phyloP scores from a whole-genome alignment of 2,888 invertebrate species.

The Nephrotoma flavescens region DNA sequence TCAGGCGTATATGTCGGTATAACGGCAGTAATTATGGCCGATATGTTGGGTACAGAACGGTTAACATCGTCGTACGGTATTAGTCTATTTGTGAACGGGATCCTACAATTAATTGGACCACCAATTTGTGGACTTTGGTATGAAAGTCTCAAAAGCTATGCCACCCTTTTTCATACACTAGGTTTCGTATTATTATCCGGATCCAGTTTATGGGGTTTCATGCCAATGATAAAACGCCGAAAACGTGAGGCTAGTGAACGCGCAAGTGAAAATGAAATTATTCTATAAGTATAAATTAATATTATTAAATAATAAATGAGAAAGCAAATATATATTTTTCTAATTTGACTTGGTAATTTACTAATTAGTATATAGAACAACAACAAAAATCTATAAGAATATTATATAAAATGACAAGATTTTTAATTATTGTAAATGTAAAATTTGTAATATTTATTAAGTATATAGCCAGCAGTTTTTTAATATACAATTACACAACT shows the following conservation, averaged over 20 bases:
- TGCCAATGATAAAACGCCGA: constrained; percentile 49
- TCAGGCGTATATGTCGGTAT: constrained; percentile 77
- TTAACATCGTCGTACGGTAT: constrained; percentile 76
- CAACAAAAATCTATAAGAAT: background rate
- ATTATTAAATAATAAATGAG: background rate
- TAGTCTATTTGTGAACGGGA: constrained; percentile 69
- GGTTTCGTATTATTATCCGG: constrained; percentile 60
- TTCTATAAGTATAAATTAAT: background rate
- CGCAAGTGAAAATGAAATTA: background rate
- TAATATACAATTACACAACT: background rate
- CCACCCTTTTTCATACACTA: constrained; percentile 55
- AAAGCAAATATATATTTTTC: background rate
- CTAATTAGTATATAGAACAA: background rate
- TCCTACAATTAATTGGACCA: constrained; percentile 66
- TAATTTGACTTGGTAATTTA: background rate
- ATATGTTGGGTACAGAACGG: constrained; percentile 71
- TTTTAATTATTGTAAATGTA: background rate
- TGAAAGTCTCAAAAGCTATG: constrained; percentile 47
- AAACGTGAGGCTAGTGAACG: background rate
- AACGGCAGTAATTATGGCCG: constrained; percentile 77
- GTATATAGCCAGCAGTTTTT: background rate
- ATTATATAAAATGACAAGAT: background rate
- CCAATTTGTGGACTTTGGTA: constrained; percentile 67
- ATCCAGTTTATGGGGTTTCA: constrained; percentile 56
- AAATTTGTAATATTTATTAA: background rate